Percentiles rank a stretch among this genome's conserved stretches.
These are phyloP conservation scores for Tychaedon coryphoeus DNA, from an alignment of 2,113 vertebrate genomes.

Conservation along the genomic window DNA sequence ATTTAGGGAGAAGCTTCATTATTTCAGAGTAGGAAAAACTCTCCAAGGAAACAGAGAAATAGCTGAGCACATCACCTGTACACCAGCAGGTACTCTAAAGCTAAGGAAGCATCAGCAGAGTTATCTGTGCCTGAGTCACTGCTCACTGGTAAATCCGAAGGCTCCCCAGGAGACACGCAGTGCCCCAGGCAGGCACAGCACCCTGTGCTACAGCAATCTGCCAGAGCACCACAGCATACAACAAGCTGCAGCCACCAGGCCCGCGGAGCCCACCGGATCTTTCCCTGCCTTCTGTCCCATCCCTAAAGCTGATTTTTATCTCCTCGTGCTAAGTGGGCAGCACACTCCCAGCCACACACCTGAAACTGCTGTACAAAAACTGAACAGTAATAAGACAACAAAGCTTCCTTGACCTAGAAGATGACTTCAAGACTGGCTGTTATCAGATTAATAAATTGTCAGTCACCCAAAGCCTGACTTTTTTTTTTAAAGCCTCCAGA, in stretches of 20 bases:
- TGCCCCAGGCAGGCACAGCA: neutral
- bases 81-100: neutral
- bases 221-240: rapidly evolving
- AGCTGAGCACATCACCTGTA: neutral
- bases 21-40: neutral
- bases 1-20: neutral
- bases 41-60: neutral
- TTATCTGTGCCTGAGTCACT: neutral
- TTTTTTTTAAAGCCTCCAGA: neutral
- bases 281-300: neutral
- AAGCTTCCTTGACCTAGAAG: neutral
- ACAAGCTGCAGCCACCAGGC: neutral
- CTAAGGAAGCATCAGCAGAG: neutral
- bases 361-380: neutral
- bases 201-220: neutral
- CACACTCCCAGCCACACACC: neutral
- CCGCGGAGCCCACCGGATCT: neutral
- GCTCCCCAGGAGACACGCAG: neutral
- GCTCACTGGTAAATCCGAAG: neutral
- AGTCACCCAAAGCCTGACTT: neutral
- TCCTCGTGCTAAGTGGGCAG: neutral
- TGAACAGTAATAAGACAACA: neutral
- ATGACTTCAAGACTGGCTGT: neutral
- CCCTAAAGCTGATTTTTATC: neutral
- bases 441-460: neutral